Percentiles rank a stretch among this genome's conserved stretches.
Evolutionary conservation across 2,113 vertebrate species (phyloP).

Genomic region (Hyperopisus bebe): DNA sequence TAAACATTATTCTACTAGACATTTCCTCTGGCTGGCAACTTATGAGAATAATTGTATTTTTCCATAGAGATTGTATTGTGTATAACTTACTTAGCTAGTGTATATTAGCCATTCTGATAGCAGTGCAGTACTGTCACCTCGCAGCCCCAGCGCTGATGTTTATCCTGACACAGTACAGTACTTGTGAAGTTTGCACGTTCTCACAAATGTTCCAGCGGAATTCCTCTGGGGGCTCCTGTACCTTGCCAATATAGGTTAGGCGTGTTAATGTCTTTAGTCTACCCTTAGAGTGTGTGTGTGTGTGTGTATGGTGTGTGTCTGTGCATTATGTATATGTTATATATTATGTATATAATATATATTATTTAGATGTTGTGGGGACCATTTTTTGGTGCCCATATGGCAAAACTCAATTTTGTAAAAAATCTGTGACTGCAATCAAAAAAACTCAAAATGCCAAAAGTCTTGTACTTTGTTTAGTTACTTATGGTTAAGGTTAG

Average conservation of each 20-base stretch:
- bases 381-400: neutral
- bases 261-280: neutral
- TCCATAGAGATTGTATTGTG: neutral
- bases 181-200: neutral
- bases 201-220: neutral
- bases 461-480: neutral
- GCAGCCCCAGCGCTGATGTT: neutral
- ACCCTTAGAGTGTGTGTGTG: neutral
- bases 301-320: neutral
- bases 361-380: neutral
- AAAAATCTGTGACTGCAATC: neutral
- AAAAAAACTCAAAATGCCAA: neutral
- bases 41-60: neutral
- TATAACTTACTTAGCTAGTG: neutral
- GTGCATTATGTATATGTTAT: neutral
- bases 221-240: neutral
- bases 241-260: neutral
- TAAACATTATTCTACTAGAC: neutral
- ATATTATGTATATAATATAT: neutral
- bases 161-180: neutral
- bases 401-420: neutral
- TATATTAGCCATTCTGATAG: neutral
- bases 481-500: neutral
- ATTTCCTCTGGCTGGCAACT: neutral
- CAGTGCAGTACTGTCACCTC: neutral